phyloP scores from a whole-genome alignment of 2,113 vertebrate species.

The Macrotis lagotis region DNA sequence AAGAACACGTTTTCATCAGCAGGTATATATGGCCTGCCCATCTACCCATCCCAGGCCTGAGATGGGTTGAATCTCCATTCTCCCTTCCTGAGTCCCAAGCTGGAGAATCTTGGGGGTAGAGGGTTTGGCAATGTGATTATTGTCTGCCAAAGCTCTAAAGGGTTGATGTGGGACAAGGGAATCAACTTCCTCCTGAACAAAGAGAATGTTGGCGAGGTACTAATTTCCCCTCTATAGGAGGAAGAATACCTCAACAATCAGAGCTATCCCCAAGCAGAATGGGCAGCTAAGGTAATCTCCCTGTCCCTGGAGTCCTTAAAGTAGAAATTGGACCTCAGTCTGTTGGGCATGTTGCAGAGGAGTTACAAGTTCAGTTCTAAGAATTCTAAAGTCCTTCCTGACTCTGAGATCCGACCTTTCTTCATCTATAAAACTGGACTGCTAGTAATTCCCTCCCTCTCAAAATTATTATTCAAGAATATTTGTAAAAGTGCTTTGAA shows the following conservation, averaged over 20 bases:
- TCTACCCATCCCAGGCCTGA: background rate
- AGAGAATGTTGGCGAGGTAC: background rate
- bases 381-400: background rate
- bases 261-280: background rate
- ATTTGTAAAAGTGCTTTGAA: background rate
- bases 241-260: background rate
- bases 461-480: background rate
- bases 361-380: background rate
- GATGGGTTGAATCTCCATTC: background rate
- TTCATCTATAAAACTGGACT: background rate
- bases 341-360: background rate
- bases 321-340: background rate
- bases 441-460: background rate
- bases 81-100: background rate
- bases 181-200: background rate
- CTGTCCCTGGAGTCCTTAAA: background rate
- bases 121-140: background rate
- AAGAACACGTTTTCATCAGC: background rate
- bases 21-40: background rate
- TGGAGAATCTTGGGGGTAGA: background rate
- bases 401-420: background rate
- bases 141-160: background rate
- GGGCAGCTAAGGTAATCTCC: background rate
- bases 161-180: background rate
- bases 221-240: background rate